Conservation (phyloP, 2,113 vertebrate species). For the Propithecus coquereli region DNA sequence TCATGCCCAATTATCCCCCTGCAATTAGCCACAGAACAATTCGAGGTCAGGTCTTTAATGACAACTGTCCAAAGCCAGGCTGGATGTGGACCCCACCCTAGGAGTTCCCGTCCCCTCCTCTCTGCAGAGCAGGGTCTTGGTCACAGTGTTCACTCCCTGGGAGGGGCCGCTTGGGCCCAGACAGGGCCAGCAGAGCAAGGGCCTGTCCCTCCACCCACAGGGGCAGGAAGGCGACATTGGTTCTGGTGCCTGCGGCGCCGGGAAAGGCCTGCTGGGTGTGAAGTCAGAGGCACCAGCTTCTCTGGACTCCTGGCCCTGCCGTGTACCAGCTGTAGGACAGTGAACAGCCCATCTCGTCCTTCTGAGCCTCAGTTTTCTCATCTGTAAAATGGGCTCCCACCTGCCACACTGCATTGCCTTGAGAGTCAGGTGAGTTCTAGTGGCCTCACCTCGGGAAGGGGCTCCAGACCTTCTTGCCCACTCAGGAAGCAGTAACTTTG, state of each 20-base stretch:
- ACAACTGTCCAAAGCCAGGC: background rate
- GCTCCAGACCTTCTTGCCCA: background rate
- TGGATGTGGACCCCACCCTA: background rate
- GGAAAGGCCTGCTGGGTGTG: background rate
- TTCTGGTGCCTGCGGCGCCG: rapidly evolving
- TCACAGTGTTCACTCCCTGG: background rate
- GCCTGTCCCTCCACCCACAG: background rate
- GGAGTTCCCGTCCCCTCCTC: background rate
- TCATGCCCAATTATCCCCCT: rapidly evolving
- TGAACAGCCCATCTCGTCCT: background rate
- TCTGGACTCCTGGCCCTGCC: background rate
- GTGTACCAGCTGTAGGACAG: rapidly evolving
- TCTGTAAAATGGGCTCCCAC: background rate
- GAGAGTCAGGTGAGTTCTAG: background rate
- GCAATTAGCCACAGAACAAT: background rate
- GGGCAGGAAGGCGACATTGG: rapidly evolving
- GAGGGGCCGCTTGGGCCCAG: background rate
- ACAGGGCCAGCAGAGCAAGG: rapidly evolving
- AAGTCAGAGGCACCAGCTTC: background rate
- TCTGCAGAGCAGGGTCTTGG: background rate
- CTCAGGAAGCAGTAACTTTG: background rate
- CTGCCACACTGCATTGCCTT: rapidly evolving
- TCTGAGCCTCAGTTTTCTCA: background rate
- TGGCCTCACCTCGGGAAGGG: background rate
- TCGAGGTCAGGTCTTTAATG: background rate